These are phyloP conservation scores for Barbus barbus DNA, from an alignment of 2,113 vertebrate genomes.

Conservation along the genomic window DNA sequence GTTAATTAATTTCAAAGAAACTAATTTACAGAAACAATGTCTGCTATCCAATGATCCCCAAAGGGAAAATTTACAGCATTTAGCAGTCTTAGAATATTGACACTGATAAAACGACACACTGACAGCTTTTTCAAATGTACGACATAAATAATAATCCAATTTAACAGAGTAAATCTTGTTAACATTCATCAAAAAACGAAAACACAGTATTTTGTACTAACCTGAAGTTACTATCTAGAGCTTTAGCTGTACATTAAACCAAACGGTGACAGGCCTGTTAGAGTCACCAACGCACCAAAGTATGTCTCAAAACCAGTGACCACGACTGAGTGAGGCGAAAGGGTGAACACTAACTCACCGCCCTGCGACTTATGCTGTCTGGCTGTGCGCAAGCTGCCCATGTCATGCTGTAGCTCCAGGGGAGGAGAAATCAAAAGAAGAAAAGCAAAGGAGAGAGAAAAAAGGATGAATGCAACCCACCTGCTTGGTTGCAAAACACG, in stretches of 20 bases:
- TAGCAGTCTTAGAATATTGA: neutral
- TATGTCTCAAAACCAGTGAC: neutral
- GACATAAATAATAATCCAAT: slow-evolving; percentile 32
- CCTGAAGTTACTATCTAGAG: neutral
- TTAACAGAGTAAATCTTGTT: slow-evolving; percentile 42
- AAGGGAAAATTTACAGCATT: neutral
- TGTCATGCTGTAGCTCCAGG: slow-evolving; percentile 30
- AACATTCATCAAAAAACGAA: slow-evolving; percentile 44
- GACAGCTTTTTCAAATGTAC: slow-evolving; percentile 7
- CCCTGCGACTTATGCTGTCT: slow-evolving; percentile 23
- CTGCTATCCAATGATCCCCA: neutral
- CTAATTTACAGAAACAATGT: neutral
- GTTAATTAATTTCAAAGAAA: neutral
- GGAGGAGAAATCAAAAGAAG: slow-evolving; percentile 9
- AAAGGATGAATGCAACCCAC: slow-evolving; percentile 45
- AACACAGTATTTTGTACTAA: slow-evolving; percentile 36
- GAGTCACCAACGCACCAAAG: neutral
- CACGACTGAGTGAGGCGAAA: neutral
- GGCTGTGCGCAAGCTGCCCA: slow-evolving; percentile 16
- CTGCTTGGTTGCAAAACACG: slow-evolving; percentile 38
- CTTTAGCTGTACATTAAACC: neutral
- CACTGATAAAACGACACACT: neutral
- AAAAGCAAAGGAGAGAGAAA: slow-evolving; percentile 30
- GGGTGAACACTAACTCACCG: slow-evolving; percentile 53
- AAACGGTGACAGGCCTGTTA: neutral